Percentiles rank a stretch among this genome's conserved stretches.
phyloP scores from a whole-genome alignment of 2,888 invertebrate genomes.

The Tuberolachnus salignus region DNA sequence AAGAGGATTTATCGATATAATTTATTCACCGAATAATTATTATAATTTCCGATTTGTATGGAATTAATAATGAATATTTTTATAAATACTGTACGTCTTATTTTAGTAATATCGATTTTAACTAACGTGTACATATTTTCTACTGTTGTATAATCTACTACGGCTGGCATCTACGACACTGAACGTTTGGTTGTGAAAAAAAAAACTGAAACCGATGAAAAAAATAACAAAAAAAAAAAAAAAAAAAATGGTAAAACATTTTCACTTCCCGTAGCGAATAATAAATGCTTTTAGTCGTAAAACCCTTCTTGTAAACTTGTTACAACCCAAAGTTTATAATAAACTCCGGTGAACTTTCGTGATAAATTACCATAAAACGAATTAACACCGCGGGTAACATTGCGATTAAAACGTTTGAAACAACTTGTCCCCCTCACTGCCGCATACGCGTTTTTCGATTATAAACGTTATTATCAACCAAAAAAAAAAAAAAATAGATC shows the following conservation, averaged over 20 bases:
- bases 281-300: conserved; percentile 52
- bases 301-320: conserved; percentile 37
- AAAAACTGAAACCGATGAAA: conserved; percentile 16
- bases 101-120: too few relatives aligned
- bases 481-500: too few relatives aligned
- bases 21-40: too few relatives aligned
- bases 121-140: too few relatives aligned
- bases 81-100: too few relatives aligned
- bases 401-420: conserved; percentile 47
- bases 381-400: conserved; percentile 41
- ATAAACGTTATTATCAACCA: too few relatives aligned
- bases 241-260: conserved; percentile 29
- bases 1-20: too few relatives aligned
- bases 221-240: too few relatives aligned
- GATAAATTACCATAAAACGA: conserved; percentile 51
- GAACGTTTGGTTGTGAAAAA: background rate
- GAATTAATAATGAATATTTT: too few relatives aligned
- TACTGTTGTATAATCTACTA: too few relatives aligned
- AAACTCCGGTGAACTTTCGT: conserved; percentile 44
- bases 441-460: conserved; percentile 32
- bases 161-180: too few relatives aligned
- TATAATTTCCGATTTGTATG: too few relatives aligned
- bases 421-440: conserved; percentile 17
- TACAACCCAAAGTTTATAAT: conserved; percentile 45
- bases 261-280: conserved; percentile 44